These are phyloP conservation scores for Xestia ashworthii DNA, from an alignment of 2,888 invertebrate genomes.

Conservation along the genomic window DNA sequence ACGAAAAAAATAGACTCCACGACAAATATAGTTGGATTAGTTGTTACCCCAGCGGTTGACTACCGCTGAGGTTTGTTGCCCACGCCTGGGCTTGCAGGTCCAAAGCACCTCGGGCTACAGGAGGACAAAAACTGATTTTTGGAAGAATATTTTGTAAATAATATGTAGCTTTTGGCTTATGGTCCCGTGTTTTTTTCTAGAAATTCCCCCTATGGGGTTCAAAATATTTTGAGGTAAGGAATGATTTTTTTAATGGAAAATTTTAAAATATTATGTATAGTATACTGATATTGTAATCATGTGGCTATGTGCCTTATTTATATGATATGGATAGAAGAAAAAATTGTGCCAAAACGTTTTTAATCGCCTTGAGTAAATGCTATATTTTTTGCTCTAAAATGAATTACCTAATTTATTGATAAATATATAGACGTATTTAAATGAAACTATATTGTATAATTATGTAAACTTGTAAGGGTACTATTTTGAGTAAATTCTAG, in stretches of 20 bases:
- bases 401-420: conserved; percentile 57
- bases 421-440: conserved; percentile 49
- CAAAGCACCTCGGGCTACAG: conserved; percentile 65
- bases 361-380: conserved; percentile 69
- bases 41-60: conserved; percentile 78
- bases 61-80: conserved; percentile 75
- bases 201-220: conserved; percentile 54
- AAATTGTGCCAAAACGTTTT: conserved; percentile 78
- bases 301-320: conserved; percentile 86
- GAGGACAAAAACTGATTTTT: conserved; percentile 72
- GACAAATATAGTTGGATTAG: conserved; percentile 71
- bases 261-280: conserved; percentile 58
- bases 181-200: conserved; percentile 55
- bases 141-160: conserved; percentile 79
- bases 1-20: conserved; percentile 77
- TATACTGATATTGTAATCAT: conserved; percentile 63
- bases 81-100: conserved; percentile 68
- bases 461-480: conserved; percentile 62
- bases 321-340: conserved; percentile 61
- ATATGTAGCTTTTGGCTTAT: conserved; percentile 58
- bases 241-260: conserved; percentile 63
- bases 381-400: conserved; percentile 66
- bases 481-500: conserved; percentile 75
- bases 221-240: conserved; percentile 60
- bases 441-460: conserved; percentile 47